Base-by-base conservation (phyloP, 1,140 invertebrate species). In the Pentalonia nigronervosa region DNA sequence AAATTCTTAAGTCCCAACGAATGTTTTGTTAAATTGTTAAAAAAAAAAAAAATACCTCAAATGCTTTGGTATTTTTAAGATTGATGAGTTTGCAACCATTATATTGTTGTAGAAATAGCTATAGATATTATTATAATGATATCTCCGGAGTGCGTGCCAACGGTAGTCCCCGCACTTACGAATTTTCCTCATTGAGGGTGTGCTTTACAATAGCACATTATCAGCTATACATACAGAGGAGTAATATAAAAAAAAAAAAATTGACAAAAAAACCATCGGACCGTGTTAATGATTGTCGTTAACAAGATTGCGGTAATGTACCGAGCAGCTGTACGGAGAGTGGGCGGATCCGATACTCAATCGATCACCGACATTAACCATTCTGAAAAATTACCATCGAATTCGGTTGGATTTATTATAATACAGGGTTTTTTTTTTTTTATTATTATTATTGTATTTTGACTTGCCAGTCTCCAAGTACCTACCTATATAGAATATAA, bases 281-380 rank as follows among this genome's bases (percentile, higher is more conserved):
- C 91, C 91, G 91, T 93, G 76, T 93, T 93, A 93, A 93, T 93
- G 91, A 93, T 50, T 93, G 91, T 93, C 91, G 91, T 93, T 93
- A 93, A 93, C 91, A 93, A 93, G 81, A 93, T 93, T 93, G 91
- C 23, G 91, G 91, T 93, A 84, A 84, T 93, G 81, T 93, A 53
- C 81, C 48, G 91, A 84, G 91, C 91, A 93, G 91, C 67, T 86
- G 91, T 86, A 84, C 81, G 48, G 11, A 48, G 47, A 84, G 91
- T 84, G 81, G 91, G 91, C 91, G 91, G 67, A 41, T 93, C 47
- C 81, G 30, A 67, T 90, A 41, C 1, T 45, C 91, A 45, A 93
- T 93, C 91, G 81, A 93, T 93, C 91, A 93, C 45, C 76, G 91
- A 20, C 50, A 56, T 83, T 86, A 93, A 23, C 41, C 81, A 41